Evolutionary conservation across 1,140 invertebrate species (phyloP).

Genomic region (Palaemon carinicauda): DNA sequence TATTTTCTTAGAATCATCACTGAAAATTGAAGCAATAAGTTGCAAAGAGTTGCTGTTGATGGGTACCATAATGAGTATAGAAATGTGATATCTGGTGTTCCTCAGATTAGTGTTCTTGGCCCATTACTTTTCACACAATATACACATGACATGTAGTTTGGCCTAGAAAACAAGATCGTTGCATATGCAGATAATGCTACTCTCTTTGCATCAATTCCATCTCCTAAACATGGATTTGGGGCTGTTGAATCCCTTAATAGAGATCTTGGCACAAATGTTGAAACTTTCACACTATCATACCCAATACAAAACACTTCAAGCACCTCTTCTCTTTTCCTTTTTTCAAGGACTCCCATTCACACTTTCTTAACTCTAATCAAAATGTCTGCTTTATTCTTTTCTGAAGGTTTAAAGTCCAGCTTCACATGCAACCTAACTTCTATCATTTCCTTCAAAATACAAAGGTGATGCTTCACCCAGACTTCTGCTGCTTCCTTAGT

Average conservation of each 20-base stretch:
- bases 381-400: slow-evolving; percentile 7
- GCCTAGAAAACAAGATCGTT: too few species aligned
- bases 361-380: slow-evolving; percentile 6
- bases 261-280: neutral
- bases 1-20: too few species aligned
- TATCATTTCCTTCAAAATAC: neutral
- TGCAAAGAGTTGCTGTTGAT: too few species aligned
- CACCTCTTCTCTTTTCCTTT: neutral
- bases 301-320: neutral
- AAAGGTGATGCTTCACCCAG: neutral
- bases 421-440: neutral
- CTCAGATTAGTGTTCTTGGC: too few species aligned
- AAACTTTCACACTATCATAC: neutral
- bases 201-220: too few species aligned
- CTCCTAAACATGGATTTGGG: too few species aligned
- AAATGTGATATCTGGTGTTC: too few species aligned
- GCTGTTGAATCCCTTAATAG: neutral
- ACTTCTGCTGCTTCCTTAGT: neutral
- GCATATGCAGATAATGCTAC: too few species aligned
- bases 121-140: neutral
- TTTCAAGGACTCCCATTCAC: neutral
- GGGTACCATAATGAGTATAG: too few species aligned
- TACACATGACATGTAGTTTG: too few species aligned
- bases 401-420: neutral
- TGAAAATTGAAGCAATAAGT: too few species aligned